Evolutionary conservation across 2,113 vertebrate genomes (phyloP).

Genomic region (Grantiella picta): DNA sequence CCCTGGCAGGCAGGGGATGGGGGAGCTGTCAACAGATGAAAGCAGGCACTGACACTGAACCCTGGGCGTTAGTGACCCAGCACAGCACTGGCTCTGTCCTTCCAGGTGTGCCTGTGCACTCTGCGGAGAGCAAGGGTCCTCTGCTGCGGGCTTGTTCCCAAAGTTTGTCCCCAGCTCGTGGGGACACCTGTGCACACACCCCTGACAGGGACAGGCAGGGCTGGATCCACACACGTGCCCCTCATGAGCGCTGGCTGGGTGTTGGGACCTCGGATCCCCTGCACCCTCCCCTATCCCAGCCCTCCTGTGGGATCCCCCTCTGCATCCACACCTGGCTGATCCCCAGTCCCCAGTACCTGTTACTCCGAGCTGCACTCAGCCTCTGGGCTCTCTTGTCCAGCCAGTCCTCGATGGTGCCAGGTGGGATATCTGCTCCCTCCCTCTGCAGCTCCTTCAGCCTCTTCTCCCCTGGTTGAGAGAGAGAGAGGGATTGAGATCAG

Average conservation of each 20-base stretch:
- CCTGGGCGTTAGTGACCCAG: background rate
- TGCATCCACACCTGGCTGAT: rapidly evolving
- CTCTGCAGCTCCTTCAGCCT: constrained; percentile 69
- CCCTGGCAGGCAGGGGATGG: background rate
- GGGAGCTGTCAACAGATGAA: background rate
- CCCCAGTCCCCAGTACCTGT: constrained; percentile 71
- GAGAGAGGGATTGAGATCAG: background rate
- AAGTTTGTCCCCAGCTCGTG: rapidly evolving
- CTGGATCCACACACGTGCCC: background rate
- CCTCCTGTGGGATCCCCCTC: background rate
- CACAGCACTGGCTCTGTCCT: background rate
- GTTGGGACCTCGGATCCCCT: background rate
- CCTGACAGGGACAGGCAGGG: background rate
- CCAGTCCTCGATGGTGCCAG: constrained; percentile 83
- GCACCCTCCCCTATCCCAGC: background rate
- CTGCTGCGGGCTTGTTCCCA: background rate
- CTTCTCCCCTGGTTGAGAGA: constrained; percentile 76
- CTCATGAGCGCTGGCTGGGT: rapidly evolving
- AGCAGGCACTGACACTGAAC: background rate
- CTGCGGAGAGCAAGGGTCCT: background rate
- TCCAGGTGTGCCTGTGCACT: background rate
- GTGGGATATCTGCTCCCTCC: constrained; percentile 39
- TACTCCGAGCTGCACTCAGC: constrained; percentile 59
- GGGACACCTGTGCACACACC: rapidly evolving
- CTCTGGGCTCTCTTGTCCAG: constrained; percentile 84